These are phyloP conservation scores for Himalopsyche anomala DNA, from an alignment of 2,888 invertebrate species.

Conservation along the genomic window DNA sequence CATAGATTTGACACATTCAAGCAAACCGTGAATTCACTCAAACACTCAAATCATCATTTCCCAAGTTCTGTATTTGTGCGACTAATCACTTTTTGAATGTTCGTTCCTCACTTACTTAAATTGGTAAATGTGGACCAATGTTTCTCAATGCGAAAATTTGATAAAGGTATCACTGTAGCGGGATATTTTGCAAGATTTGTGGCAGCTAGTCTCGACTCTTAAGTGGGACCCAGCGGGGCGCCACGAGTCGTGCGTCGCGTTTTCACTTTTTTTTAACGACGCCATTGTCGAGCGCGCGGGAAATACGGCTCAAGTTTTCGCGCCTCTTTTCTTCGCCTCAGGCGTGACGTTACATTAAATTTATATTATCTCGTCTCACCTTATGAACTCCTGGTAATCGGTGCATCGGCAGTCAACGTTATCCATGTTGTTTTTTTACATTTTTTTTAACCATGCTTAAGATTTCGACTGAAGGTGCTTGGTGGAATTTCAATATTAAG, in stretches of 20 bases:
- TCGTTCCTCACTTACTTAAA: too few relatives aligned
- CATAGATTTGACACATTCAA: too few relatives aligned
- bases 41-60: too few relatives aligned
- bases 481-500: too few relatives aligned
- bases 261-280: conserved; percentile 5
- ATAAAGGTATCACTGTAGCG: not conserved
- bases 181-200: not conserved
- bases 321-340: not conserved
- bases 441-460: too few relatives aligned
- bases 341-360: not conserved
- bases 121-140: too few relatives aligned
- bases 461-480: too few relatives aligned
- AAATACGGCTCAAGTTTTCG: conserved; percentile 6
- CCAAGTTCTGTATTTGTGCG: too few relatives aligned
- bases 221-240: not conserved
- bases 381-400: conserved; percentile 6
- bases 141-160: too few relatives aligned
- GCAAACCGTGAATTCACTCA: too few relatives aligned
- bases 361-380: conserved; percentile 10
- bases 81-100: too few relatives aligned
- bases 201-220: not conserved
- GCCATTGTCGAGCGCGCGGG: not conserved
- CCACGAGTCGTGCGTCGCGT: not conserved
- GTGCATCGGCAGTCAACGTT: not conserved
- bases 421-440: too few relatives aligned